Evolutionary conservation across 2,888 invertebrate genomes (phyloP).

Genomic region (Epinotia bilunana): DNA sequence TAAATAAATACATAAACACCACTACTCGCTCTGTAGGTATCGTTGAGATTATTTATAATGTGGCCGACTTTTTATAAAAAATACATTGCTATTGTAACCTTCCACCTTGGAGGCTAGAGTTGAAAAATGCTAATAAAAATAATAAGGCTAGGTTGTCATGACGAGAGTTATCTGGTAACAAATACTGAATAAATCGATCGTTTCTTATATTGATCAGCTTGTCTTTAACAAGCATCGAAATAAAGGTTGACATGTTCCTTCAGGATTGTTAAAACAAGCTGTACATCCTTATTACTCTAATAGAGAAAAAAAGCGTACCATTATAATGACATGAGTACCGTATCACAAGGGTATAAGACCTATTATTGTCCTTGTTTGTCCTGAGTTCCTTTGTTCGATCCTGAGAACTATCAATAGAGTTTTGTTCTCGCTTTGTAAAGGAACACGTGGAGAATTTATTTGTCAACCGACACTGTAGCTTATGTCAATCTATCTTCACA

Average conservation of each 20-base stretch:
- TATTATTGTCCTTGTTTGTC: conserved; percentile 1
- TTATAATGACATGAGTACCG: neutral
- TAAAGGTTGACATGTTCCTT: neutral
- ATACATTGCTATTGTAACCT: too few species aligned
- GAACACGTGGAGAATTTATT: conserved; percentile 26
- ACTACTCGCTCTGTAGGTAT: too few species aligned
- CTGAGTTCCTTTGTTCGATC: conserved; percentile 5
- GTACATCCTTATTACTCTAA: neutral
- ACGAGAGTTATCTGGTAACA: neutral
- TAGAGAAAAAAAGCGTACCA: neutral
- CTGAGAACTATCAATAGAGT: conserved; percentile 19
- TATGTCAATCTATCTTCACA: conserved; percentile 13
- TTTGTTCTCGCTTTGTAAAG: conserved; percentile 28
- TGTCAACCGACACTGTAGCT: conserved; percentile 28
- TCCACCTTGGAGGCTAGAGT: too few species aligned
- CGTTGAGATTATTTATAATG: too few species aligned
- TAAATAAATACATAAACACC: too few species aligned
- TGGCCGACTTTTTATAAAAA: too few species aligned
- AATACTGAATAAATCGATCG: too few species aligned
- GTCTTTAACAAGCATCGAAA: neutral
- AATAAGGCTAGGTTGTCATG: neutral
- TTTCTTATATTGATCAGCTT: too few species aligned
- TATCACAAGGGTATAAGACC: neutral
- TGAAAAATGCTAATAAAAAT: too few species aligned
- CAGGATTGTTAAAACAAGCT: neutral